A percentile compares a stretch with the other conserved stretches of the same genome.
Conservation (phyloP, 2,797 vertebrate species). For the Dallia pectoralis region DNA sequence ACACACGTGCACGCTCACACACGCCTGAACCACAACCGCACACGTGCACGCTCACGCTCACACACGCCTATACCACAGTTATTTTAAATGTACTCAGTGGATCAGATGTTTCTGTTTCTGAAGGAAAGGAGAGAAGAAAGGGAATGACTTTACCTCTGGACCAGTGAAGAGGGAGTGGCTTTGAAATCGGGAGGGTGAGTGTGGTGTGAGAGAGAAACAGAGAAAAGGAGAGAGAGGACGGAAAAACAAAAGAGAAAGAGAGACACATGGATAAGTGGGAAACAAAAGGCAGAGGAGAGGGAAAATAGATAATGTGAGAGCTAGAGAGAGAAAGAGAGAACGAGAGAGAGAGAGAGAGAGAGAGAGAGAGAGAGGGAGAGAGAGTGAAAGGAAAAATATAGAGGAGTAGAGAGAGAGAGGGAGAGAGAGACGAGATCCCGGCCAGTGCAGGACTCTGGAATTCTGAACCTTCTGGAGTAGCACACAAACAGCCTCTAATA, state of each 20-base stretch:
- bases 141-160: constrained; percentile 65
- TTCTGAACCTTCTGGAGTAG: constrained; percentile 66
- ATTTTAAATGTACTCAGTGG: too few species aligned
- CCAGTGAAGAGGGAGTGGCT: constrained; percentile 63
- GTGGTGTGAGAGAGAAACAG: constrained; percentile 16
- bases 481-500: constrained; percentile 32
- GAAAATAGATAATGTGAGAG: constrained; percentile 46
- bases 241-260: constrained; percentile 25
- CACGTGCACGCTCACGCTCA: too few species aligned
- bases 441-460: constrained; percentile 63
- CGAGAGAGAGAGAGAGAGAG: too few species aligned
- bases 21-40: too few species aligned
- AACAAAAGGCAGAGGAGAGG: constrained; percentile 29
- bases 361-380: not conserved
- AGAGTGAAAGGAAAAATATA: constrained; percentile 15
- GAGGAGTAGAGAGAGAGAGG: too few species aligned
- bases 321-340: constrained; percentile 12
- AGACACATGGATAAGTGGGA: not conserved
- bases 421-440: too few species aligned
- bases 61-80: too few species aligned
- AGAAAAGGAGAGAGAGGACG: constrained; percentile 21
- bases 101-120: constrained; percentile 14
- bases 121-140: constrained; percentile 18
- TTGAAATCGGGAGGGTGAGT: constrained; percentile 43
- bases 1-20: too few species aligned